Percentiles rank a stretch among this genome's conserved stretches.
Evolutionary conservation across 2,113 vertebrate species (phyloP).

Genomic region (Lophius piscatorius): DNA sequence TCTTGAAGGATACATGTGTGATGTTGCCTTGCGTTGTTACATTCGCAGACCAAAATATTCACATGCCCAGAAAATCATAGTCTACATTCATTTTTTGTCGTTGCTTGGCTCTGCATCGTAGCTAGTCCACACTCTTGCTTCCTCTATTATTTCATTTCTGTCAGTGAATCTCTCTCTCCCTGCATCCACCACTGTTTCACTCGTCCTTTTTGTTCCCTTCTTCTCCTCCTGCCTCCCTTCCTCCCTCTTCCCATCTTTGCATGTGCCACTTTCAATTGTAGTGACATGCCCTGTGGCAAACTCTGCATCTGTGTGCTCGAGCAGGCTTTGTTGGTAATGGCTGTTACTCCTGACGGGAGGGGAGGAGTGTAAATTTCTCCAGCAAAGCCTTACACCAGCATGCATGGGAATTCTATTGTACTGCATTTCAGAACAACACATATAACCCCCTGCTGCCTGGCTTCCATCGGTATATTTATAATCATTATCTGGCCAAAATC

Average conservation of each 20-base stretch:
- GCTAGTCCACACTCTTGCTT: constrained; percentile 58
- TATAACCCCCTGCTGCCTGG: constrained; percentile 1
- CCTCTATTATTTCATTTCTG: constrained; percentile 71
- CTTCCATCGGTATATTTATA: constrained; percentile 39
- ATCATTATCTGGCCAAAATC: constrained; percentile 34
- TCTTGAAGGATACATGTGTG: constrained; percentile 46
- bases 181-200: constrained; percentile 47
- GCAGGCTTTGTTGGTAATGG: constrained; percentile 79
- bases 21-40: constrained; percentile 38
- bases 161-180: constrained; percentile 58
- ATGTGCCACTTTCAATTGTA: constrained; percentile 83
- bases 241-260: constrained; percentile 78
- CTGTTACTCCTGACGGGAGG: constrained; percentile 75
- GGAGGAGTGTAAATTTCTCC: constrained; percentile 78
- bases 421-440: constrained; percentile 47
- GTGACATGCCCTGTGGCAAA: constrained; percentile 81
- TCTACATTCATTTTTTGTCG: constrained; percentile 53
- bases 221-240: constrained; percentile 34
- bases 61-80: constrained; percentile 53
- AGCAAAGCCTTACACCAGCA: constrained; percentile 51
- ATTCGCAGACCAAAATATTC: constrained; percentile 45
- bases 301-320: constrained; percentile 74
- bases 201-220: constrained; percentile 33
- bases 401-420: constrained; percentile 61
- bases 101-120: constrained; percentile 60